These are phyloP conservation scores for Pteropus rufus DNA, from an alignment of 2,797 vertebrate genomes.

Conservation along the genomic window DNA sequence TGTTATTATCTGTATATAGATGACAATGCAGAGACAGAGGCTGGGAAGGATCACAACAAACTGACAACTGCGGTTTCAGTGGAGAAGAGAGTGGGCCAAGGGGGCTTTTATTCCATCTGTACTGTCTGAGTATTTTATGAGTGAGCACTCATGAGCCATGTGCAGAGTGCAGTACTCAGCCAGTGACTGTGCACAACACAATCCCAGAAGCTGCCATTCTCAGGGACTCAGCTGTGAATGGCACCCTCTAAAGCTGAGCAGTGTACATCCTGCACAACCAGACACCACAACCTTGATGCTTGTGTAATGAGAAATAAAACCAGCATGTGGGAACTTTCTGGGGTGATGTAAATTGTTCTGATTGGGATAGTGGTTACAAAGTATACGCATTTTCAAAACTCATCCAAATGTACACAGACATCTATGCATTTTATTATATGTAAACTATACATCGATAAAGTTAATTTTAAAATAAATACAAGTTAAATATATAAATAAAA, in stretches of 20 bases:
- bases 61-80: background rate
- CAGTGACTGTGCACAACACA: background rate
- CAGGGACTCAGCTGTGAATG: background rate
- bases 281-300: background rate
- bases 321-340: background rate
- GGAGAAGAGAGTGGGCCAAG: background rate
- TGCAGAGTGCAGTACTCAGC: background rate
- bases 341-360: background rate
- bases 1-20: background rate
- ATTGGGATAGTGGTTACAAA: background rate
- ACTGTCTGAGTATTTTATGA: background rate
- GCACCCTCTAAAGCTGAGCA: background rate
- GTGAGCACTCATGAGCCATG: background rate
- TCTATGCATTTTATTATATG: background rate
- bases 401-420: background rate
- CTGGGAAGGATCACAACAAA: background rate
- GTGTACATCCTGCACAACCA: background rate
- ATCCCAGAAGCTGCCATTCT: background rate
- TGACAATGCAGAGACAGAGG: background rate
- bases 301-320: background rate
- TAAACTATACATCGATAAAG: background rate
- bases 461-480: slow-evolving; percentile 22
- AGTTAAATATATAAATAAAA: slow-evolving; percentile 23
- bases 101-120: background rate
- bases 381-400: background rate